Conservation (phyloP, 2,797 vertebrate genomes). For the Hozukius guyotensis region DNA sequence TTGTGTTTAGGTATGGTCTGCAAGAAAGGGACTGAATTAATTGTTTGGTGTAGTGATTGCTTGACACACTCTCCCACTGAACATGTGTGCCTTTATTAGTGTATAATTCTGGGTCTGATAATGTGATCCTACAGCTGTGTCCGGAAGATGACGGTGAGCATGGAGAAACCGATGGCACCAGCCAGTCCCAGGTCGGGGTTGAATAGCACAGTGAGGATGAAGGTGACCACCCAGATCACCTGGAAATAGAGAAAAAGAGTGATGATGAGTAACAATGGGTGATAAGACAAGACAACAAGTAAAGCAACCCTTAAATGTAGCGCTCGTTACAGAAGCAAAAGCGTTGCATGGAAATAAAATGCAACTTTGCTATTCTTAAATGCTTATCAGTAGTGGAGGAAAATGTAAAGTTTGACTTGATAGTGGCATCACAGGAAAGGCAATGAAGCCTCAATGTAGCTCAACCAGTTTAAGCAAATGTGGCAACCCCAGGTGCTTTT, state of each 20-base stretch:
- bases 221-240: constrained; percentile 93
- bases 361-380: not conserved
- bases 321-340: not conserved
- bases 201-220: constrained; percentile 87
- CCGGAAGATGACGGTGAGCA: constrained; percentile 93
- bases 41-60: not conserved
- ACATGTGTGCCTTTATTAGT: not conserved
- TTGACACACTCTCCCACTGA: not conserved
- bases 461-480: no score
- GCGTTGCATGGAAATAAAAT: not conserved
- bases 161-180: constrained; percentile 89
- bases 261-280: not conserved
- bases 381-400: not conserved
- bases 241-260: constrained; percentile 57
- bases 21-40: not conserved
- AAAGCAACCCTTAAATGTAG: not conserved
- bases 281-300: not conserved
- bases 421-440: no score
- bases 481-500: no score
- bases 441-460: no score
- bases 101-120: not conserved
- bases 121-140: constrained; percentile 89
- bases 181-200: constrained; percentile 92
- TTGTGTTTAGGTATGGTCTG: not conserved
- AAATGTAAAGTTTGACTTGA: not conserved